Evolutionary conservation across 2,113 vertebrate genomes (phyloP), one percentile per base, ranked within the genome.

Genomic region (Salvelinus alpinus): DNA sequence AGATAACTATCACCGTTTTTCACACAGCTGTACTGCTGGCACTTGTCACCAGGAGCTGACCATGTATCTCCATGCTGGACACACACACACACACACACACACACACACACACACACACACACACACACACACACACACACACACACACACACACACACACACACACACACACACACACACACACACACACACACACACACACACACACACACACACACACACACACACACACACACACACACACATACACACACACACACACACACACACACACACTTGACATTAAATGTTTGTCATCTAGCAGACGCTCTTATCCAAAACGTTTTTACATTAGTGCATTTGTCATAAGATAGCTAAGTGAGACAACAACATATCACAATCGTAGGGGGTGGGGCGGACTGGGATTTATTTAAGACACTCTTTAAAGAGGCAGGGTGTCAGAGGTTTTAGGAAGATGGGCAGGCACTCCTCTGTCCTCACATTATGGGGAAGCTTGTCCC

Each of bases 21-120:
- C 31, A 89, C 0, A 12, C 97, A 99, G 67, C 82, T 94, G 78
- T 94, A 94, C 73, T 89, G 38, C 4, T 94, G 92, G 85, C 97
- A 98, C 70, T 91, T 93, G 78, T 93, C 78, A 0, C 7, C 59
- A 34, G 88, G 72, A 75, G 94, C 85, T 0, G 73, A 87, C 91
- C 87, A 79, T 2, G 70, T 80, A 4, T 93, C 84, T 72, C 94
- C 95, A 64, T 89, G 90, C 97, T 98, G 73, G 0, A 25, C 24
- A 68, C 64, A n/a, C 59, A 78, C 20, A 72, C 0, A 14, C 29
- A 27, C 62, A 48, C 2, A 62, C 47, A 69, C 74, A 59, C 25
- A 48, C 9, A 69, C 66, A 68, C 59, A 22, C 20, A 60, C 59
- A 22, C 18, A 60, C 59, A 22, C 59, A 60, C 59, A 22, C 20